Percentiles rank a stretch among this genome's conserved stretches.
Conservation (phyloP, 1,140 invertebrate species). For the Agrypnia vestita region DNA sequence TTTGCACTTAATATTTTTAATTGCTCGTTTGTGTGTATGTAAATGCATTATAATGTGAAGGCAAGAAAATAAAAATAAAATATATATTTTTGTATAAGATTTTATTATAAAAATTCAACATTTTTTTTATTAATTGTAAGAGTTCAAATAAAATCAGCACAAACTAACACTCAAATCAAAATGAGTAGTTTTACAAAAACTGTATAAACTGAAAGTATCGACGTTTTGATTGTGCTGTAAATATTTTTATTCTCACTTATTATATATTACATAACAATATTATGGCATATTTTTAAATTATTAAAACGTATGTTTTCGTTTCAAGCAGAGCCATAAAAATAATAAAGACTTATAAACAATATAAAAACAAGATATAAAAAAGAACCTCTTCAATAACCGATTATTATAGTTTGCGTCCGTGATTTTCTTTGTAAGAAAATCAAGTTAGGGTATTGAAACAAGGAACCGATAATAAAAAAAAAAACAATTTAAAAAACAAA, state of each 20-base stretch:
- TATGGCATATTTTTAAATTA: constrained; percentile 36
- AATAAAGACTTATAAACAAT: constrained; percentile 4
- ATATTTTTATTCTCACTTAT: neutral
- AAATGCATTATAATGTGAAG: neutral
- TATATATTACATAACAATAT: constrained; percentile 42
- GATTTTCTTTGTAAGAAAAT: neutral
- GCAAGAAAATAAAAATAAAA: neutral
- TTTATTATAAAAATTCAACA: constrained; percentile 28
- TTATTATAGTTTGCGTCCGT: neutral
- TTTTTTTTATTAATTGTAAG: constrained; percentile 1
- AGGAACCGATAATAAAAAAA: constrained; percentile 8
- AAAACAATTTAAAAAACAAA: neutral
- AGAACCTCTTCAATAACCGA: neutral
- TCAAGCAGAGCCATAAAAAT: constrained; percentile 36
- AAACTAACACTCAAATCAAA: neutral
- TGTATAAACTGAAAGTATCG: neutral
- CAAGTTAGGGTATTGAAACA: constrained; percentile 1
- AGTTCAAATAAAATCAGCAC: constrained; percentile 15
- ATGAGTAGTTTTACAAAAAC: neutral
- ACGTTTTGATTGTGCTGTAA: constrained; percentile 4
- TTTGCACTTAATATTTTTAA: too few species aligned
- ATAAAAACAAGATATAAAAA: constrained; percentile 4
- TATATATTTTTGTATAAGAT: constrained; percentile 1
- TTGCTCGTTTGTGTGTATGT: neutral
- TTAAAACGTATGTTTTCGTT: constrained; percentile 4